These are phyloP conservation scores for Arbacia lixula DNA, from an alignment of 53 echinoderm and acorn worm species.

Conservation along the genomic window DNA sequence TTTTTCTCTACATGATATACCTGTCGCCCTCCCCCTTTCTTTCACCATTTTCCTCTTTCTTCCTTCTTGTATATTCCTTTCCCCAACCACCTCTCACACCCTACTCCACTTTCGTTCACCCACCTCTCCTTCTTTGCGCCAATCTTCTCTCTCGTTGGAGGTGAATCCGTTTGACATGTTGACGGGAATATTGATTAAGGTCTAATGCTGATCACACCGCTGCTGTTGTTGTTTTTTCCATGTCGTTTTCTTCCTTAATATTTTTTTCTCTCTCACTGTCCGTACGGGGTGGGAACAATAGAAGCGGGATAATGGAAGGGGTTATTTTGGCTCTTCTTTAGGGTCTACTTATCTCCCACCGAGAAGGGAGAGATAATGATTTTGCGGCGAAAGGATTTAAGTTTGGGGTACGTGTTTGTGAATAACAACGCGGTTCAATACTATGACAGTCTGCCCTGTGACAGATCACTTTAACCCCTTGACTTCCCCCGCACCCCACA, in stretches of 20 bases:
- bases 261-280: not conserved
- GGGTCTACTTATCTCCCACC: constrained; percentile 44
- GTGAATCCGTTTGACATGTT: no score
- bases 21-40: no score
- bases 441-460: constrained; percentile 16
- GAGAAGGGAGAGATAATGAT: constrained; percentile 43
- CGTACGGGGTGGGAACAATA: constrained; percentile 26
- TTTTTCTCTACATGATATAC: not conserved
- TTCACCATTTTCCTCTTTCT: no score
- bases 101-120: no score
- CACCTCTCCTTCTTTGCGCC: no score
- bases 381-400: constrained; percentile 48
- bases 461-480: not conserved
- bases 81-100: no score
- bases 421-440: constrained; percentile 33
- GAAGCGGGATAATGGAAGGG: constrained; percentile 9
- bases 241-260: constrained; percentile 1
- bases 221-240: not conserved
- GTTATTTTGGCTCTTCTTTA: constrained; percentile 50
- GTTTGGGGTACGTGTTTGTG: constrained; percentile 41
- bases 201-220: not conserved
- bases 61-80: no score
- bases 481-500: not conserved
- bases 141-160: no score
- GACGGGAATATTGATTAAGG: no score